A percentile compares a stretch with the other conserved stretches of the same genome.
Conservation (phyloP, 2,888 invertebrate genomes). For the Rhyacophila evoluta region DNA sequence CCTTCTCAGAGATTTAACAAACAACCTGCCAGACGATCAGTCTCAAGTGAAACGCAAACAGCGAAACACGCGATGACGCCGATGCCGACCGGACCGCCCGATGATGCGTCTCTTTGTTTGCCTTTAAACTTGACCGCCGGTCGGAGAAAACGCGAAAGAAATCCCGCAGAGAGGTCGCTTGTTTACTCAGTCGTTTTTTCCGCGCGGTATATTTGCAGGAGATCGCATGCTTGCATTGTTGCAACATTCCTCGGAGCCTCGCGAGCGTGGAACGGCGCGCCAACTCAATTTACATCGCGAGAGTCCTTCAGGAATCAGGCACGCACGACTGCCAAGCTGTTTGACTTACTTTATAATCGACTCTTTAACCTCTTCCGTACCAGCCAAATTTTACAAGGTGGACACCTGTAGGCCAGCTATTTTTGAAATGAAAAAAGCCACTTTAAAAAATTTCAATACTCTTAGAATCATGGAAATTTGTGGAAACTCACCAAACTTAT, state of each 20-base stretch:
- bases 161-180: neutral
- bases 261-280: neutral
- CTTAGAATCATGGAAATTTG: too few relatives aligned
- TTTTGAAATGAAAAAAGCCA: too few relatives aligned
- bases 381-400: too few relatives aligned
- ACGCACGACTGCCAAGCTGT: neutral
- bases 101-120: constrained; percentile 6
- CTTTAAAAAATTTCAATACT: too few relatives aligned
- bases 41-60: neutral
- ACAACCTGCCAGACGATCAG: constrained; percentile 10
- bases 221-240: constrained; percentile 6
- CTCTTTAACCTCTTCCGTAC: too few relatives aligned
- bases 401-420: too few relatives aligned
- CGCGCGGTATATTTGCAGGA: neutral
- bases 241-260: neutral
- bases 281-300: neutral
- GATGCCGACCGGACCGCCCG: neutral
- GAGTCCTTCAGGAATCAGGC: constrained; percentile 5
- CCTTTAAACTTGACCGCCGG: constrained; percentile 22
- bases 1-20: neutral
- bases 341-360: too few relatives aligned
- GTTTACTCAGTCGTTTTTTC: neutral
- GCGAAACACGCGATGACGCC: neutral
- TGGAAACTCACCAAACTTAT: too few relatives aligned
- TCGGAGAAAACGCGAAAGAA: neutral